Evolutionary conservation across 2,888 invertebrate species (phyloP).

Genomic region (Herminia tarsipennalis): DNA sequence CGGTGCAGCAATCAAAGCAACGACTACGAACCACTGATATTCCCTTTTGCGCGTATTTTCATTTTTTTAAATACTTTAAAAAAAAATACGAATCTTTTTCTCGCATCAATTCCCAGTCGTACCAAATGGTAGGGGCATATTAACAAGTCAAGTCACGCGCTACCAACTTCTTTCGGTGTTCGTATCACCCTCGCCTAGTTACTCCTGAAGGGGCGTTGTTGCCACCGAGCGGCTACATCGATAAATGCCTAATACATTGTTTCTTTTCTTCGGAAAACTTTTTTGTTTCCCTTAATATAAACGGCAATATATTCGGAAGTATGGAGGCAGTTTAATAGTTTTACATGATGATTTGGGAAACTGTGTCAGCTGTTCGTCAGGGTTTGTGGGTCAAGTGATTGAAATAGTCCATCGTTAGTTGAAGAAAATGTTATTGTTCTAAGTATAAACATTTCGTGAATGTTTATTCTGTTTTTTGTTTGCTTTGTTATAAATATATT

Average conservation of each 20-base stretch:
- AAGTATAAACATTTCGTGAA: conserved; percentile 8
- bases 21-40: too few relatives aligned
- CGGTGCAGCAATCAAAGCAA: too few relatives aligned
- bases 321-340: conserved; percentile 6
- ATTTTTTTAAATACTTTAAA: too few relatives aligned
- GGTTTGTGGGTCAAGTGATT: conserved; percentile 36
- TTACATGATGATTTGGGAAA: conserved; percentile 14
- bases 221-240: conserved; percentile 33
- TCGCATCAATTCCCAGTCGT: too few relatives aligned
- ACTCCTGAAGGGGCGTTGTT: conserved; percentile 57
- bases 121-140: conserved; percentile 42
- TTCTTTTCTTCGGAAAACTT: conserved; percentile 28
- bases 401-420: conserved; percentile 26
- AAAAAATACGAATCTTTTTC: too few relatives aligned
- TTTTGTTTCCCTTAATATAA: conserved; percentile 19
- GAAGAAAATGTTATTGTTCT: conserved; percentile 7
- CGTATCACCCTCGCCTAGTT: conserved; percentile 69
- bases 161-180: conserved; percentile 69
- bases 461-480: neutral
- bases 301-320: conserved; percentile 19
- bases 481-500: too few relatives aligned
- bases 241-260: conserved; percentile 45
- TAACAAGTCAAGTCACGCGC: conserved; percentile 69
- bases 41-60: too few relatives aligned
- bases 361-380: conserved; percentile 29